Evolutionary conservation across 2,888 invertebrate genomes (phyloP).

Genomic region (Thera obeliscata): DNA sequence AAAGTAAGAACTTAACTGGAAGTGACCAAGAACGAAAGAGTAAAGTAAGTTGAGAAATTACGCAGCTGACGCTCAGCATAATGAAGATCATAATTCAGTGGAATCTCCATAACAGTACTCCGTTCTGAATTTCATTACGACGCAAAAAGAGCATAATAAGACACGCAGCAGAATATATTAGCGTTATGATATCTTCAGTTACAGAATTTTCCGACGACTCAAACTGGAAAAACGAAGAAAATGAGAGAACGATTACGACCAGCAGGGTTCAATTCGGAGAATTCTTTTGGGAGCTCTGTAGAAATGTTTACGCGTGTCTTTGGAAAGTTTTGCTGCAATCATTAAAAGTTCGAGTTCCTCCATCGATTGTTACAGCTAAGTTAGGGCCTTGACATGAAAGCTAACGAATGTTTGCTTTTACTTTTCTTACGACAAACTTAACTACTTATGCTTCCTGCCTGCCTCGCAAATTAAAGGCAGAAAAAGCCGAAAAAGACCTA

Average conservation of each 20-base stretch:
- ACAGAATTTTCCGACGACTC: slow-evolving; percentile 13
- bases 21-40: slow-evolving; percentile 10
- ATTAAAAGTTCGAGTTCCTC: slow-evolving; percentile 44
- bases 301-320: slow-evolving; percentile 36
- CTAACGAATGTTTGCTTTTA: slow-evolving; percentile 39
- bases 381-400: slow-evolving; percentile 39
- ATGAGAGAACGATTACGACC: slow-evolving; percentile 15
- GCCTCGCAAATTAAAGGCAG: neutral
- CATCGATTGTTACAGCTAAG: slow-evolving; percentile 41
- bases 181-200: slow-evolving; percentile 14
- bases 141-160: slow-evolving; percentile 17
- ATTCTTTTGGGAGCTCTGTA: slow-evolving; percentile 23
- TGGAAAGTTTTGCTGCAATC: slow-evolving; percentile 43
- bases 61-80: slow-evolving; percentile 27
- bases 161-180: slow-evolving; percentile 18
- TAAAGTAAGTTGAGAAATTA: slow-evolving; percentile 17
- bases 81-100: slow-evolving; percentile 33
- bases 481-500: too few species aligned
- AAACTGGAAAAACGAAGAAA: slow-evolving; percentile 14
- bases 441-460: neutral
- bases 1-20: neutral
- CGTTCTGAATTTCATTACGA: slow-evolving; percentile 33
- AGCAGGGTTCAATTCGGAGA: slow-evolving; percentile 22
- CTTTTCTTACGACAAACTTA: slow-evolving; percentile 23
- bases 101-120: slow-evolving; percentile 26